These are phyloP conservation scores for Falco naumanni DNA, from an alignment of 2,797 vertebrate genomes.

Conservation along the genomic window DNA sequence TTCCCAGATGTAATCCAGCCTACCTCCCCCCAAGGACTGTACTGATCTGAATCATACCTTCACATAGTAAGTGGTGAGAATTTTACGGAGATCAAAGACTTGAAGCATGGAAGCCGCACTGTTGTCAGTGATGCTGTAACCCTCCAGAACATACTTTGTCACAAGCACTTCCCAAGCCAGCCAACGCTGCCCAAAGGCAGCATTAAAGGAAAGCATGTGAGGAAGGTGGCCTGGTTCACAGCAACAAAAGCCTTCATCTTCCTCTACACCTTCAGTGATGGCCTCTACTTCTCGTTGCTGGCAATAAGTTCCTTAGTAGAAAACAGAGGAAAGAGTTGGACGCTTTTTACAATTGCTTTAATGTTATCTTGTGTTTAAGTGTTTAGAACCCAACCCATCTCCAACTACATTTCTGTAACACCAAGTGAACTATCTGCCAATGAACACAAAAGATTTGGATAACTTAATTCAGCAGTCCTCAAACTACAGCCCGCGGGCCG, in stretches of 20 bases:
- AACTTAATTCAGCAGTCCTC: no score
- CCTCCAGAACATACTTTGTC: conserved; percentile 96
- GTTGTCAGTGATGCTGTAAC: conserved; percentile 98
- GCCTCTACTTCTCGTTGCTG: conserved; percentile 98
- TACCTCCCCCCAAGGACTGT: rapidly evolving
- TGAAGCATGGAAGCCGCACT: conserved; percentile 98
- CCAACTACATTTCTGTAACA: background rate
- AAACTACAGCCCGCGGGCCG: no score
- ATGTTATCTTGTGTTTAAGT: background rate
- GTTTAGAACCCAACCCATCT: background rate
- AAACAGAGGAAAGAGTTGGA: background rate
- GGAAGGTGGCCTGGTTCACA: conserved; percentile 96
- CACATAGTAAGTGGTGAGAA: conserved; percentile 97
- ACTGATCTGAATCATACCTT: conserved; percentile 80
- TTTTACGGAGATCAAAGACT: conserved; percentile 95
- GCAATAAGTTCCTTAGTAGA: conserved; percentile 90
- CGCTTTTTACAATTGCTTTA: background rate
- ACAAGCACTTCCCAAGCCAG: conserved; percentile 97
- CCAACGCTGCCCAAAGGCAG: conserved; percentile 96
- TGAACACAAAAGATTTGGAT: background rate
- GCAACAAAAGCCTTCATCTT: conserved; percentile 97
- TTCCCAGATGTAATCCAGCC: background rate
- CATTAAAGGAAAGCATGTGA: conserved; percentile 94
- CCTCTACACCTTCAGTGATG: conserved; percentile 98
- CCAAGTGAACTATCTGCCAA: background rate